These are phyloP conservation scores for Iselma pallidipennis DNA, from an alignment of 2,888 invertebrate species.

Conservation along the genomic window DNA sequence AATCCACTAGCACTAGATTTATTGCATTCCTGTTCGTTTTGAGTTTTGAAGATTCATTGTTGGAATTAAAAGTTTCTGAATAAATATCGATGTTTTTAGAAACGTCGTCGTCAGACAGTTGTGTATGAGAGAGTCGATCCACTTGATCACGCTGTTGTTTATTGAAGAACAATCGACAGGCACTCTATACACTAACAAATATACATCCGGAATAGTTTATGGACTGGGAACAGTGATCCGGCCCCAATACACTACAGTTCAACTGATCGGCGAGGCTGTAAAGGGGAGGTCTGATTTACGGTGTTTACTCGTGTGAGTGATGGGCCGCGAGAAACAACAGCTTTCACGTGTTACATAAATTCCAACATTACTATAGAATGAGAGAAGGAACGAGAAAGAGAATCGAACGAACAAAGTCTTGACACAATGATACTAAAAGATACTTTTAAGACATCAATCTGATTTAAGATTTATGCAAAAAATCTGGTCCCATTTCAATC, in stretches of 20 bases:
- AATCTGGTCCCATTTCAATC: slow-evolving; percentile 6
- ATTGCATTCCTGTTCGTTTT: neutral
- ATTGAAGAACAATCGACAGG: slow-evolving; percentile 52
- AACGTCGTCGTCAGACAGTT: slow-evolving; percentile 11
- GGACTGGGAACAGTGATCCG: slow-evolving; percentile 52
- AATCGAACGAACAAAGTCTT: slow-evolving; percentile 12
- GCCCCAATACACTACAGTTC: slow-evolving; percentile 16
- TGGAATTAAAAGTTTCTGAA: neutral
- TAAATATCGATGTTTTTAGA: slow-evolving; percentile 5
- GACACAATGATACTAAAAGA: slow-evolving; percentile 15
- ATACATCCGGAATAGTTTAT: slow-evolving; percentile 51
- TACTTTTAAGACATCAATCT: slow-evolving; percentile 7
- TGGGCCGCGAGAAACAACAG: slow-evolving; percentile 55
- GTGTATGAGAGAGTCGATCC: slow-evolving; percentile 15
- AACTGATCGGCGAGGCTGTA: slow-evolving; percentile 20
- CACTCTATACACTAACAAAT: slow-evolving; percentile 51
- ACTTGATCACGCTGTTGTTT: slow-evolving; percentile 45
- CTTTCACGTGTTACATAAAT: slow-evolving; percentile 56
- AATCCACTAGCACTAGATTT: neutral
- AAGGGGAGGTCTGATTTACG: slow-evolving; percentile 51
- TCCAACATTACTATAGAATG: slow-evolving; percentile 30
- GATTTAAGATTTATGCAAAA: slow-evolving; percentile 12
- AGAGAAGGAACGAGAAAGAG: slow-evolving; percentile 12
- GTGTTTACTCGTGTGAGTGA: slow-evolving; percentile 52
- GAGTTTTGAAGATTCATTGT: neutral